A percentile compares a stretch with the other conserved stretches of the same genome.
Conservation (phyloP, 2,888 invertebrate genomes). For the Pseudococcus jackbeardsleyi region DNA sequence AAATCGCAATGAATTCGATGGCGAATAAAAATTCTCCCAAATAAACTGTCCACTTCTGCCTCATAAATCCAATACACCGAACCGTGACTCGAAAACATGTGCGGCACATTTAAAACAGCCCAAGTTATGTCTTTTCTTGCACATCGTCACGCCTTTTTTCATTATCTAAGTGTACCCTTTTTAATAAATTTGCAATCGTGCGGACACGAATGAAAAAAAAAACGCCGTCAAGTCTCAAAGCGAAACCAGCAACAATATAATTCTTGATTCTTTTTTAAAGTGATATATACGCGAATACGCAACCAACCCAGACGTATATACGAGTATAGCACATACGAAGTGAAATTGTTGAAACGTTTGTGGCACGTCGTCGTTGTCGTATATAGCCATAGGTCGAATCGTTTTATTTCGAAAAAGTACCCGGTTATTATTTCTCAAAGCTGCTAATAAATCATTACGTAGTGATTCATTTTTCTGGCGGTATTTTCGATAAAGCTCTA, state of each 20-base stretch:
- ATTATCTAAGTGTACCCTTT: constrained; percentile 49
- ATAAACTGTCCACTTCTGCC: constrained; percentile 18
- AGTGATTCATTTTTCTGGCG: background rate
- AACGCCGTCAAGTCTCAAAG: constrained; percentile 13
- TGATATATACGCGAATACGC: background rate
- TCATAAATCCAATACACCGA: constrained; percentile 2
- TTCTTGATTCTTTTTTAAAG: background rate
- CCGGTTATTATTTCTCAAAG: background rate
- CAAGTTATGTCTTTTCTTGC: constrained; percentile 30
- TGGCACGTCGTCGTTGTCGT: background rate
- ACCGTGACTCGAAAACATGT: background rate
- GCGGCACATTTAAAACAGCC: constrained; percentile 7
- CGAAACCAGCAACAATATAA: background rate
- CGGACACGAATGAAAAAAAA: constrained; percentile 7
- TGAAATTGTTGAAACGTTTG: constrained; percentile 8
- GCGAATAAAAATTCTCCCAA: constrained; percentile 2
- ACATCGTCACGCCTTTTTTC: constrained; percentile 41
- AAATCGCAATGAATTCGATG: background rate
- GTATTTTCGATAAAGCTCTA: background rate
- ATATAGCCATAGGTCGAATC: background rate
- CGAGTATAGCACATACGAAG: background rate
- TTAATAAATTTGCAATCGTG: constrained; percentile 41
- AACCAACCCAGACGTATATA: background rate
- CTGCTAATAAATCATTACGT: background rate
- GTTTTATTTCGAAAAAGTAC: constrained; percentile 5